Evolutionary conservation across 1,140 invertebrate genomes (phyloP).

Genomic region (Pseudomyrmex pallidus): DNA sequence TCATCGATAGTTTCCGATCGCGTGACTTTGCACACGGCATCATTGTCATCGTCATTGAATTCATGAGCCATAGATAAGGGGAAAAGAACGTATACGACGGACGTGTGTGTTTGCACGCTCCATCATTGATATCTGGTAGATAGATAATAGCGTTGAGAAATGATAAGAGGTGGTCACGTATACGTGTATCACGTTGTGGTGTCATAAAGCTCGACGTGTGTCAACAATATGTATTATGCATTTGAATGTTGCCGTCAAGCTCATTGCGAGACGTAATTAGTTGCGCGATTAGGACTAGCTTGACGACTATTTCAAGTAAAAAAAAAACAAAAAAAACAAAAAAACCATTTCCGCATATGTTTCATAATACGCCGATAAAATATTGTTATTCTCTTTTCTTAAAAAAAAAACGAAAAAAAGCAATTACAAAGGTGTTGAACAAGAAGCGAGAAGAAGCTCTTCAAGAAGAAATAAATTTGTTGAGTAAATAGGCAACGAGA

Average conservation of each 20-base stretch:
- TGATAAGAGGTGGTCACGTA: conserved; percentile 54
- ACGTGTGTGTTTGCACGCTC: conserved; percentile 62
- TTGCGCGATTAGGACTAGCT: conserved; percentile 15
- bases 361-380: too few species aligned
- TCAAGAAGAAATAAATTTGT: too few species aligned
- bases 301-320: too few species aligned
- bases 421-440: too few species aligned
- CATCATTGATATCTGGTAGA: conserved; percentile 59
- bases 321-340: too few species aligned
- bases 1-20: conserved; percentile 16
- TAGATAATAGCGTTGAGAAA: conserved; percentile 29
- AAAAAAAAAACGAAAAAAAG: too few species aligned
- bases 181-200: conserved; percentile 17
- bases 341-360: too few species aligned
- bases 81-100: not conserved
- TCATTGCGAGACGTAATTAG: not conserved
- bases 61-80: not conserved
- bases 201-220: not conserved
- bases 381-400: too few species aligned
- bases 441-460: too few species aligned
- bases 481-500: too few species aligned
- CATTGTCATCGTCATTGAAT: conserved; percentile 12
- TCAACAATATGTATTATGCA: conserved; percentile 10
- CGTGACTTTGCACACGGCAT: conserved; percentile 66
- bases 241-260: not conserved